Percentiles rank a stretch among this genome's conserved stretches.
These are phyloP conservation scores for Eretmocerus hayati DNA, from an alignment of 2,888 invertebrate genomes.

Conservation along the genomic window DNA sequence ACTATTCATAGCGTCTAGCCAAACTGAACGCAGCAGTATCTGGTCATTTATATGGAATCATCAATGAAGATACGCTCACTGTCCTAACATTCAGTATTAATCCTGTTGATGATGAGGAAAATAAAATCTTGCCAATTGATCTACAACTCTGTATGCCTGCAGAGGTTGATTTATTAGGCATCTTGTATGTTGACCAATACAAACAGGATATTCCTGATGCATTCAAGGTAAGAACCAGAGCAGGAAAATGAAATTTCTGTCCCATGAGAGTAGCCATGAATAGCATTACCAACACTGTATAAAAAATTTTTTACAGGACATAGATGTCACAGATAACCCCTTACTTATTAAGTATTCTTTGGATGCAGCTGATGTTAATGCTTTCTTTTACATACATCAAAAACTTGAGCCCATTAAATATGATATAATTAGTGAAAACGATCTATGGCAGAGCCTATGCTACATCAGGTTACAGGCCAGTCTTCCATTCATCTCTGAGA, in stretches of 20 bases:
- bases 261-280: no score
- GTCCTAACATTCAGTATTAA: constrained; percentile 65
- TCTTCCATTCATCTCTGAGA: constrained; percentile 59
- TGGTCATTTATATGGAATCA: constrained; percentile 69
- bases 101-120: constrained; percentile 51
- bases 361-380: constrained; percentile 54
- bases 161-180: constrained; percentile 70
- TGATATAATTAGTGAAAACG: constrained; percentile 57
- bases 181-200: constrained; percentile 60
- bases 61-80: constrained; percentile 64
- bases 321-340: constrained; percentile 76
- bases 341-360: constrained; percentile 56
- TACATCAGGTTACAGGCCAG: constrained; percentile 63
- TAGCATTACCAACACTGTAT: no score
- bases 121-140: constrained; percentile 48
- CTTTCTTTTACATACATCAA: constrained; percentile 65
- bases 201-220: constrained; percentile 56
- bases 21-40: constrained; percentile 56
- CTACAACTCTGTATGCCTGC: constrained; percentile 64
- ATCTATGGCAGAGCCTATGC: constrained; percentile 63
- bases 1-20: constrained; percentile 57
- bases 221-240: constrained; percentile 56
- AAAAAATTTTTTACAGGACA: constrained; percentile 50
- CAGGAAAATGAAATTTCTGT: no score
- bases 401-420: constrained; percentile 61